phyloP scores from a whole-genome alignment of 2,113 vertebrate genomes.

The Atrichornis clamosus region DNA sequence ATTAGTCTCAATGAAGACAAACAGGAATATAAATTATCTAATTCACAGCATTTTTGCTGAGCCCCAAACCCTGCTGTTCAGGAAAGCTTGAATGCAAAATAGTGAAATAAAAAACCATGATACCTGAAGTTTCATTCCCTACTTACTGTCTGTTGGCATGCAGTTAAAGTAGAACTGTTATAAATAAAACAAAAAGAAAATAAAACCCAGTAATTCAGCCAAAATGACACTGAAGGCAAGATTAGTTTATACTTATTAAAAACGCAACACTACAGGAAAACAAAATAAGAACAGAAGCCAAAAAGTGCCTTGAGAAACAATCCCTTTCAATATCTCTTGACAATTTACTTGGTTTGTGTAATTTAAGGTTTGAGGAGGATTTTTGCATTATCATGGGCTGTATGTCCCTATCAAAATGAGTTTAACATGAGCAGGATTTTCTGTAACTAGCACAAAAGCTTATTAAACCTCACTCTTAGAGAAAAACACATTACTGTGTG shows the following conservation, averaged over 20 bases:
- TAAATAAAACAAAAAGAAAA: conserved; percentile 24
- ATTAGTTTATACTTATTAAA: conserved; percentile 11
- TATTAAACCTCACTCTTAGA: neutral
- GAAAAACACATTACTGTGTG: neutral
- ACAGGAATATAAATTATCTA: conserved; percentile 64
- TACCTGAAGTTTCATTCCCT: neutral
- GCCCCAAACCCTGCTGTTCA: conserved; percentile 26
- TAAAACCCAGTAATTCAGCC: neutral
- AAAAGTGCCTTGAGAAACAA: neutral
- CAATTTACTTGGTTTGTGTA: neutral
- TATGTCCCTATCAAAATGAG: neutral
- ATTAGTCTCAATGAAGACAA: conserved; percentile 52
- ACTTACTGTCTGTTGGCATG: neutral
- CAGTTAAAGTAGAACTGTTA: neutral
- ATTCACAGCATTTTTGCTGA: conserved; percentile 61
- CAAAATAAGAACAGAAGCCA: neutral
- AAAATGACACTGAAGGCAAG: neutral
- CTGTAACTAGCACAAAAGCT: neutral
- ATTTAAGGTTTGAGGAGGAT: neutral
- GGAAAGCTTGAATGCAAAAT: conserved; percentile 33
- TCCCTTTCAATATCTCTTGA: neutral
- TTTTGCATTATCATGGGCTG: neutral
- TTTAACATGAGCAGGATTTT: neutral
- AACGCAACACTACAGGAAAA: neutral
- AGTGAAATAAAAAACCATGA: neutral